Conservation (phyloP, 2,888 invertebrate genomes). For the Cataglyphis albicans region DNA sequence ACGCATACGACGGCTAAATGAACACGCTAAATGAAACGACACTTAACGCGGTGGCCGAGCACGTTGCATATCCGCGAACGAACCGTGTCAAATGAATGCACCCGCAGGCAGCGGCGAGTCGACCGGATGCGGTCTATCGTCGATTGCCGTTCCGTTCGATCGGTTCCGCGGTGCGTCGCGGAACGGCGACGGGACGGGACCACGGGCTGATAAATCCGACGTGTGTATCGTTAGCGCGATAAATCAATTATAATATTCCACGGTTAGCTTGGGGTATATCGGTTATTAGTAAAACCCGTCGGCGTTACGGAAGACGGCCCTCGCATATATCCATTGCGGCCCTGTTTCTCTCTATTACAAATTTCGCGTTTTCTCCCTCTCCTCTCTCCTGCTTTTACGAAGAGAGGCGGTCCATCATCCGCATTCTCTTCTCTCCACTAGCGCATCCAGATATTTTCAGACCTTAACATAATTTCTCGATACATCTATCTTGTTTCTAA, state of each 20-base stretch:
- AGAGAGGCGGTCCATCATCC: background rate
- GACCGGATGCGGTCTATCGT: constrained; percentile 72
- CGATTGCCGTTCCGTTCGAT: constrained; percentile 75
- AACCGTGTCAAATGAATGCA: constrained; percentile 69
- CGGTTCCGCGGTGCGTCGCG: constrained; percentile 67
- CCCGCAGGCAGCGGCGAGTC: constrained; percentile 58
- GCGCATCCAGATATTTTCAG: constrained; percentile 6
- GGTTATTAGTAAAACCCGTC: constrained; percentile 86
- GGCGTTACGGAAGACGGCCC: constrained; percentile 84
- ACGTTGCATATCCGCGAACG: constrained; percentile 67
- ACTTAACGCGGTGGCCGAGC: constrained; percentile 54
- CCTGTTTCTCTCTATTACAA: constrained; percentile 83
- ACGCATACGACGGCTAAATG: constrained; percentile 53
- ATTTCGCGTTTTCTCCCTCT: constrained; percentile 77
- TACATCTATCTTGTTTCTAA: background rate
- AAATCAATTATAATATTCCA: constrained; percentile 86
- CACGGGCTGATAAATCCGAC: constrained; percentile 84
- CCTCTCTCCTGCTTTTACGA: constrained; percentile 3
- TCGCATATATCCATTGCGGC: constrained; percentile 82
- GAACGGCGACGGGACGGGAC: constrained; percentile 69
- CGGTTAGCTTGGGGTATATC: constrained; percentile 85
- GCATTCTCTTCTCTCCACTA: background rate
- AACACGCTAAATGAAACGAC: constrained; percentile 55
- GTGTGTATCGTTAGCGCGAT: constrained; percentile 79
- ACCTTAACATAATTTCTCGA: background rate